Evolutionary conservation across 2,888 invertebrate species (phyloP).

Genomic region (Corbicula japonica): DNA sequence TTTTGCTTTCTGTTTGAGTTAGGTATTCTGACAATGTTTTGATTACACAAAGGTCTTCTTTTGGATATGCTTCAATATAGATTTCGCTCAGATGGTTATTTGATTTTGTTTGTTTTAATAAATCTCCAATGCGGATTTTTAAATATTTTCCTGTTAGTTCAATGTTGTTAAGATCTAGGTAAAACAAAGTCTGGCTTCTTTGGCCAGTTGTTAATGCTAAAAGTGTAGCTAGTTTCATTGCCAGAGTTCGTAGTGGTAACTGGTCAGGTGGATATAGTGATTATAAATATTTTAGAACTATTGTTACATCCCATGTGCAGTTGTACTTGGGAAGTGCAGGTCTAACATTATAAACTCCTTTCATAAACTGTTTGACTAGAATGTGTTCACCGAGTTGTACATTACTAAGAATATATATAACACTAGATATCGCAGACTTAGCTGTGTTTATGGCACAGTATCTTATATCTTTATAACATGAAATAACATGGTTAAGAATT

Average conservation of each 20-base stretch:
- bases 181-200: constrained; percentile 5
- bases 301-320: constrained; percentile 14
- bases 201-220: constrained; percentile 28
- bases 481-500: too few species aligned
- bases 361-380: constrained; percentile 40
- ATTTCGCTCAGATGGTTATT: neutral
- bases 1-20: too few species aligned
- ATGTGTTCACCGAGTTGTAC: constrained; percentile 35
- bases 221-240: constrained; percentile 16
- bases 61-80: neutral
- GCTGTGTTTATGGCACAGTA: too few species aligned
- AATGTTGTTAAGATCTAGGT: constrained; percentile 7
- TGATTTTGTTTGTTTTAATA: constrained; percentile 20
- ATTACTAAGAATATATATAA: too few species aligned
- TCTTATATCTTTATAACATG: too few species aligned
- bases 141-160: neutral
- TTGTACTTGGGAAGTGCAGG: constrained; percentile 35
- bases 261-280: neutral
- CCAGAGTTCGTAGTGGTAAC: neutral
- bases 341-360: constrained; percentile 33
- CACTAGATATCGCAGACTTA: too few species aligned
- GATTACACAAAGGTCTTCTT: too few species aligned
- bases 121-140: constrained; percentile 13
- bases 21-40: too few species aligned
- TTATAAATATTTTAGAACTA: constrained; percentile 8